Evolutionary conservation across 2,113 vertebrate genomes (phyloP).

Genomic region (Eublepharis macularius): DNA sequence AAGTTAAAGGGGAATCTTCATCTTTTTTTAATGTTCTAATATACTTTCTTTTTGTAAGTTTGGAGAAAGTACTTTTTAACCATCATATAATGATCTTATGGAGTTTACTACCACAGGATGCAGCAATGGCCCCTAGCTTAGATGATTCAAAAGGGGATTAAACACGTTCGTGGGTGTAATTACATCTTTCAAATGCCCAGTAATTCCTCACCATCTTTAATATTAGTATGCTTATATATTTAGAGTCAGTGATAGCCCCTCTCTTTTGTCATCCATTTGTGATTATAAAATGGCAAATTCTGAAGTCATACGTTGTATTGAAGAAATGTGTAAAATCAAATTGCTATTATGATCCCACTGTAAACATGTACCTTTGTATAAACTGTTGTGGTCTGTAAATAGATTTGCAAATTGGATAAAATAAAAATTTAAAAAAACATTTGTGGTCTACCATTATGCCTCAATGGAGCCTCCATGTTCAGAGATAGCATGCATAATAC

Average conservation of each 20-base stretch:
- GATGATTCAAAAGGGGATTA: no score
- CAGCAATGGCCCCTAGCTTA: no score
- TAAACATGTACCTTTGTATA: not conserved
- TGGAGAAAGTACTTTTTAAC: no score
- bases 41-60: not conserved
- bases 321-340: not conserved
- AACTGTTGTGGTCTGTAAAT: not conserved
- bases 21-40: not conserved
- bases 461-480: no score
- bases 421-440: no score
- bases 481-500: no score
- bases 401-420: no score
- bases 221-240: conserved; percentile 12
- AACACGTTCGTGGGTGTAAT: no score
- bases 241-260: conserved; percentile 3
- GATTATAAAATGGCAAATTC: not conserved
- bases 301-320: not conserved
- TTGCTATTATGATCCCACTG: not conserved
- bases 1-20: not conserved
- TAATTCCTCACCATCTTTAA: conserved; percentile 28
- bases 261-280: conserved; percentile 2
- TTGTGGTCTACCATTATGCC: no score
- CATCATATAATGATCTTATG: no score
- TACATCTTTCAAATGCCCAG: conserved; percentile 23
- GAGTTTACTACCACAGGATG: no score